A percentile compares a stretch with the other conserved stretches of the same genome.
These are phyloP conservation scores for Glaucomys volans DNA, from an alignment of 2,113 vertebrate genomes.

Conservation along the genomic window DNA sequence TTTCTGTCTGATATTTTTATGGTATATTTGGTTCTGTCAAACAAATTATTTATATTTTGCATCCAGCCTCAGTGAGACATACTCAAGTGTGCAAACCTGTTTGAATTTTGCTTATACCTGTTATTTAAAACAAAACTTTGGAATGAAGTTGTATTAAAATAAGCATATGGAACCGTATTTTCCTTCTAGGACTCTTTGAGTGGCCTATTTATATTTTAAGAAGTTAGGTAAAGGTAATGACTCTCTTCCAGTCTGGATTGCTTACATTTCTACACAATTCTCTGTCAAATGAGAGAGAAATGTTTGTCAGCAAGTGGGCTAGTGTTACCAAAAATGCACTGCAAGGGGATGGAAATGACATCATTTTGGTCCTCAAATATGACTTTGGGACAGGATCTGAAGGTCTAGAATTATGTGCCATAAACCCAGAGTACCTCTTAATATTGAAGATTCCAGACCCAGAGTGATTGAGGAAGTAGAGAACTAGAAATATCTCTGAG, in stretches of 20 bases:
- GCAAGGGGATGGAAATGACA: neutral
- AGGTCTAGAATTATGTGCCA: neutral
- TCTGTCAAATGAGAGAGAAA: conserved; percentile 46
- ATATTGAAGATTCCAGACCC: conserved; percentile 9
- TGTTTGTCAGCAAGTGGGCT: conserved; percentile 66
- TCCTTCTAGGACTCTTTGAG: neutral
- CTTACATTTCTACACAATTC: neutral
- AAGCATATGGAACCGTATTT: neutral
- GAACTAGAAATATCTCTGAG: neutral
- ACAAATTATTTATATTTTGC: conserved; percentile 40
- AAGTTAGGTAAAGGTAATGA: conserved; percentile 48
- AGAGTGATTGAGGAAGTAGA: conserved; percentile 8
- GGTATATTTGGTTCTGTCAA: conserved; percentile 1
- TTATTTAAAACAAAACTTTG: conserved; percentile 13
- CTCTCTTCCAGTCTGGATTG: neutral
- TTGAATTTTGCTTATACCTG: neutral
- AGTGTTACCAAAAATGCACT: conserved; percentile 60
- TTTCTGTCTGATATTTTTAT: conserved; percentile 23
- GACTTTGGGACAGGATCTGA: neutral
- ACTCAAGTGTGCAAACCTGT: neutral
- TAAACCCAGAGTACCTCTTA: conserved; percentile 9
- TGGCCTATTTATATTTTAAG: conserved; percentile 48
- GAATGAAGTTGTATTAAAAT: conserved; percentile 9
- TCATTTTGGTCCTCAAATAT: conserved; percentile 43
- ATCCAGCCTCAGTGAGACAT: neutral